A percentile compares a stretch with the other conserved stretches of the same genome.
These are phyloP conservation scores for Eriocheir sinensis DNA, from an alignment of 1,140 invertebrate species.

Conservation along the genomic window DNA sequence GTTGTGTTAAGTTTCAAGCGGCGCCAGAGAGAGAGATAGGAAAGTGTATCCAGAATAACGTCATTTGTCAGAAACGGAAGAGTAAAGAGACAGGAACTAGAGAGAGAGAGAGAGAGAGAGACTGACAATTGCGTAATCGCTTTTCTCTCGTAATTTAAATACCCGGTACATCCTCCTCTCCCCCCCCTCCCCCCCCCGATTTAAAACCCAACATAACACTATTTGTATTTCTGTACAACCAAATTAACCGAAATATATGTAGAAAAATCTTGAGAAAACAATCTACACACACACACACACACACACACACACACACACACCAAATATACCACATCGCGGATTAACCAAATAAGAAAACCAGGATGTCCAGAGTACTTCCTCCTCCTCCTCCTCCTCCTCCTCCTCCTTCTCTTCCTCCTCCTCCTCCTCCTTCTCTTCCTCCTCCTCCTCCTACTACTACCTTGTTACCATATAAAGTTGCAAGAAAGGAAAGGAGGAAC, in stretches of 20 bases:
- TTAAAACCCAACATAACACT: too few species aligned
- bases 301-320: too few species aligned
- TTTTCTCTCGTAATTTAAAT: too few species aligned
- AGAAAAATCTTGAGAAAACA: too few species aligned
- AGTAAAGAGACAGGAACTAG: neutral
- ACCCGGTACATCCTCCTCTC: too few species aligned
- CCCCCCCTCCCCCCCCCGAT: too few species aligned
- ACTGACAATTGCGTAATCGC: neutral
- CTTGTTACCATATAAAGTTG: neutral
- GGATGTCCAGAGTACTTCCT: neutral
- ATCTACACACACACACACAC: too few species aligned
- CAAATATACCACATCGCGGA: neutral
- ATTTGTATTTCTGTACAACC: too few species aligned
- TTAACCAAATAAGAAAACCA: constrained; percentile 16
- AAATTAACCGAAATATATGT: too few species aligned
- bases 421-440: too few species aligned
- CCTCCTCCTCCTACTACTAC: neutral
- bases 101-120: neutral
- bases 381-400: neutral
- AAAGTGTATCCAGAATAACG: too few species aligned
- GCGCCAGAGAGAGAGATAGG: neutral
- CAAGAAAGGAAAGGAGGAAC: neutral
- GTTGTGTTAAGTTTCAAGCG: neutral
- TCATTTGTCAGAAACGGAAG: too few species aligned
- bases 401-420: neutral